A percentile compares a stretch with the other conserved stretches of the same genome.
Evolutionary conservation across 2,888 invertebrate genomes (phyloP).

Genomic region (Vandiemenella viatica): DNA sequence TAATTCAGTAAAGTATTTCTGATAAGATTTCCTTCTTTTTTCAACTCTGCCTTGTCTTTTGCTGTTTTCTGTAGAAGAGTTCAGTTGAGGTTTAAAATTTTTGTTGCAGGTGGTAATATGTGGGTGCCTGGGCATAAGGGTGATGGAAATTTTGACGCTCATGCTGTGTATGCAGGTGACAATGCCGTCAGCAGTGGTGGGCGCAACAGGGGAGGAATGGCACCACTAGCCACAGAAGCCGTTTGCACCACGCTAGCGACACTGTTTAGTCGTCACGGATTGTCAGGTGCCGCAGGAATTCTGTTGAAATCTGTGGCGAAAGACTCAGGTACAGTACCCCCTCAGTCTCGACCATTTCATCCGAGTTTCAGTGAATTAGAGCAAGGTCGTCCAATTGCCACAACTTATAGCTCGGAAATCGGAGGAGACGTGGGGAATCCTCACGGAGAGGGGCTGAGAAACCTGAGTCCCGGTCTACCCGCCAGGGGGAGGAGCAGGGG

Average conservation of each 20-base stretch:
- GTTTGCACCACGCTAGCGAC: constrained; percentile 35
- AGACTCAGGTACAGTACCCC: constrained; percentile 9
- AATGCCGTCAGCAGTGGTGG: constrained; percentile 26
- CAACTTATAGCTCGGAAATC: constrained; percentile 3
- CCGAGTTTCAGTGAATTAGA: constrained; percentile 2
- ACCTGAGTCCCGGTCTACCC: neutral
- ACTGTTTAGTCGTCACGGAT: constrained; percentile 33
- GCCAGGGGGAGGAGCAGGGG: neutral
- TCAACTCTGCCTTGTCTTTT: no score
- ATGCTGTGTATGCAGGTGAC: constrained; percentile 32
- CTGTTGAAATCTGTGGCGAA: constrained; percentile 5
- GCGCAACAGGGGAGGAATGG: constrained; percentile 19
- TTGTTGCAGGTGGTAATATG: constrained; percentile 6
- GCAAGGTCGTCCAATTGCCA: constrained; percentile 7
- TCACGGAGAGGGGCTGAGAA: neutral
- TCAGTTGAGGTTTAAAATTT: neutral
- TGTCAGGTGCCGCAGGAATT: constrained; percentile 18
- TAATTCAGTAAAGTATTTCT: no score
- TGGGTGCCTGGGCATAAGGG: constrained; percentile 8
- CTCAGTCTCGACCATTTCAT: constrained; percentile 1
- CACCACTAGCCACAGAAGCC: constrained; percentile 30
- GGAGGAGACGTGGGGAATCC: no score
- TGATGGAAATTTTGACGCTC: constrained; percentile 26
- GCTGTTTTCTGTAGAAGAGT: neutral
- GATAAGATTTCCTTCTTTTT: neutral